Evolutionary conservation across 2,113 vertebrate species (phyloP), one percentile per base, ranked within the genome.

Genomic region (Hippocampus barbouri): DNA sequence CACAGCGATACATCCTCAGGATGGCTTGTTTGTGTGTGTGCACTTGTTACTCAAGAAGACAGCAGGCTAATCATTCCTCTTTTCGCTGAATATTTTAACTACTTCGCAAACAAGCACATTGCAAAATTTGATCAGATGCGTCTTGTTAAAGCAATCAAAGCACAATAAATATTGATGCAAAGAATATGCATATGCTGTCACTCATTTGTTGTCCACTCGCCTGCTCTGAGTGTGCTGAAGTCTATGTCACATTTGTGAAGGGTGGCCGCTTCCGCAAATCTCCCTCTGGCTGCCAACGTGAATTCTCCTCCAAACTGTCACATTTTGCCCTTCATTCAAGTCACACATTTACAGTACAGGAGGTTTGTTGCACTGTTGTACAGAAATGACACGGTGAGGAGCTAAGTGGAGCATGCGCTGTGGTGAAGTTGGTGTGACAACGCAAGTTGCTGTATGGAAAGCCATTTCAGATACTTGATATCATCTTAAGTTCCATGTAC

Each of bases 191-290:
- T 27, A 27, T 20, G 63, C 34, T 68, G 21, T 51, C 21, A 62
- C 18, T 43, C 15, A 40, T 45, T 67, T 47, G 10, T 8, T 45
- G 27, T n/a, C 16, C 45, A n/a, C 64, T 68, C 63, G 38, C 27
- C 27, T 38, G n/a, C 40, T 11, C 40, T 64, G 34, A 38, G 30
- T 0, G 41, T 57, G 72, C 72, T 73, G 66, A 38, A 81, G 51
- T 76, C 40, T 65, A 41, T 74, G 72, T 77, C 72, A 81, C 43
- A 72, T 86, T 84, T 83, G 74, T 83, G 43, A 80, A 73, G 74
- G 75, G 12, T 45, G 57, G 69, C 38, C 59, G 78, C 77, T 53
- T 47, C 25, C 66, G 41, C 60, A 71, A 74, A 64, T 81, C 68
- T 68, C 18, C 54, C 5, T 56, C 72, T 25, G 56, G 81, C 74